Percentiles rank a stretch among this genome's conserved stretches.
phyloP scores from a whole-genome alignment of 2,113 vertebrate genomes.

The Megaceryle maxima region DNA sequence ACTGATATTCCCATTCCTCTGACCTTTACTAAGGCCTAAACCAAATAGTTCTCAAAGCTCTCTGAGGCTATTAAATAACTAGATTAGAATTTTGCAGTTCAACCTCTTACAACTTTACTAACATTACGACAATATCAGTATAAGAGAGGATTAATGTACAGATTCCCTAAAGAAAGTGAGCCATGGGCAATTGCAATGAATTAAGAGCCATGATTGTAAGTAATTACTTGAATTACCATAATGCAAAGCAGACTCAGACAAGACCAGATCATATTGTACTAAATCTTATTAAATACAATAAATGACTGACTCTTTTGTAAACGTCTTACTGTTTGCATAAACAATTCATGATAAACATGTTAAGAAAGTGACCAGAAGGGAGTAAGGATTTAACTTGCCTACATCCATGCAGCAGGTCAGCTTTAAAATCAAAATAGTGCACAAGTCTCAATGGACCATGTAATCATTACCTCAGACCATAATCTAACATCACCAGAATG shows the following conservation, averaged over 20 bases:
- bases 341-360: neutral
- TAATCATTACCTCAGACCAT: slow-evolving; percentile 19
- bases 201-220: neutral
- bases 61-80: neutral
- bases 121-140: neutral
- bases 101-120: neutral
- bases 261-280: slow-evolving; percentile 2
- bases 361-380: neutral
- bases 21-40: neutral
- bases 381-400: neutral
- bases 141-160: slow-evolving; percentile 33
- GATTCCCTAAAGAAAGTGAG: slow-evolving; percentile 17
- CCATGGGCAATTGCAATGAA: neutral
- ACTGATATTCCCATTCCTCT: neutral
- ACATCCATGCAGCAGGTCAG: neutral
- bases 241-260: neutral
- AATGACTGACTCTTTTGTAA: neutral
- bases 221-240: slow-evolving; percentile 6
- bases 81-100: slow-evolving; percentile 21
- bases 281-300: slow-evolving; percentile 28
- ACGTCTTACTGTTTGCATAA: neutral
- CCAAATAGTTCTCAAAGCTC: neutral
- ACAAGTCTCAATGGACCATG: neutral
- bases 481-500: neutral
- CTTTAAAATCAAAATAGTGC: neutral